Base-by-base conservation (phyloP, 2,797 vertebrate genomes). In the Siniperca undulata region DNA sequence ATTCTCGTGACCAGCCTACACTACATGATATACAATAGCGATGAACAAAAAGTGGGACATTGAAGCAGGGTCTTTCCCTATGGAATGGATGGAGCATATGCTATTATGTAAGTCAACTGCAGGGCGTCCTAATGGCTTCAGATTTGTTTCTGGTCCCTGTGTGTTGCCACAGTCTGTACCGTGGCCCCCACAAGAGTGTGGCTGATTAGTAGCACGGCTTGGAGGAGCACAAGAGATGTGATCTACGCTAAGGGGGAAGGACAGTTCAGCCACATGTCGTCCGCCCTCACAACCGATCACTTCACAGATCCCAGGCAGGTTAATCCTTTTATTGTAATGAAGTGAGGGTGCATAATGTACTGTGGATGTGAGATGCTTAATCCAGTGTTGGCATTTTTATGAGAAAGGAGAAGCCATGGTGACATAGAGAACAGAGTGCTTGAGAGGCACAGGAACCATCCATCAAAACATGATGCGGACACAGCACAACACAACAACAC, bases 291-390 rank as follows among this genome's bases (percentile, higher is more conserved):
- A 76, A 80, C 89, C 82, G 76, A 93, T 92, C 89, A 80, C 90
- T 89, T 88, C 80, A 69, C 78, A 74, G 81, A 86, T 80, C 84
- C 67, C 59, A 44, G 78, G 84, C 89, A 93, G 93, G 95, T 95
- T 95, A 95, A 96, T 95, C 93, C 94, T 95, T 95, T 96, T 94
- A 96, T 95, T 95, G 93, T 96, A 95, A 96, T 95, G 93, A 96
- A 96, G 93, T 91, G 92, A 91, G 78, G 90, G 79, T 78, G 77
- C 86, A 89, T 92, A 91, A 95, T 94, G 91, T 86, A 93, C 88
- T 91, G 88, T 88, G 85, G 92, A 94, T 88, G 83, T 80, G 79
- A 89, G 91, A 91, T 27, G 75, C 91, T 94, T 94, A 93, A 95
- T 90, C 90, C 89, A 83, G 79, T 78, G 89, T 81, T 90, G 91